Base-by-base conservation (phyloP, 2,113 vertebrate species). In the Nibea coibor region DNA sequence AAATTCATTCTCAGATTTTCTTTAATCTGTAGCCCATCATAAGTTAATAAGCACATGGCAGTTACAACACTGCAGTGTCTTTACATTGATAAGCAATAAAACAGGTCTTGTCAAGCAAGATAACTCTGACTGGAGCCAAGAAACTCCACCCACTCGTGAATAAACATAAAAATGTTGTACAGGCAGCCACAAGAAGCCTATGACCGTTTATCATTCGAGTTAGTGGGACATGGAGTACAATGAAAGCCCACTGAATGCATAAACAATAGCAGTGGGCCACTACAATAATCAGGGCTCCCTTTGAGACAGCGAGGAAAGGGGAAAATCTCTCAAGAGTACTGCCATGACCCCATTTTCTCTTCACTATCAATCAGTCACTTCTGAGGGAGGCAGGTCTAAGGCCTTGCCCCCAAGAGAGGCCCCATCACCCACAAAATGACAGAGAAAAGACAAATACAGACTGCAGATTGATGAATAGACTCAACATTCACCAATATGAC, bases 151-250 rank as follows among this genome's bases (percentile, higher is more conserved):
- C 42, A 51, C 59, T 82, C 78, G 75, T 70, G 85, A 84, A 87
- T 83, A 51, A 78, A 78, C 66, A 81, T 82, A 12, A 85, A 76
- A 77, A 71, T 69, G 54, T 62, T 61, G 81, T 67, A 53, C 62
- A 63, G 57, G 65, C 57, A 58, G 76, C 42, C 45, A 85, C 64
- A 67, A 78, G 63, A 47, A 57, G 71, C 67, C 57, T 28, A 35
- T 70, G 75, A 85, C 45, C 0, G 58, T 72, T 57, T 75, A 72
- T 80, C 51, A 79, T 82, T 87, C 47, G 59, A 82, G 57, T 86
- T 71, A 81, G 50, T 59, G 67, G 79, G 65, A 84, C 81, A 87
- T 81, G 72, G 88, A 91, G 69, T 82, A 88, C 82, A 90, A 82
- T 78, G 58, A 81, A 80, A 85, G 76, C 47, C n/a, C 54, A 65